Percentiles rank a stretch among this genome's conserved stretches.
These are phyloP conservation scores for Andrena hattorfiana DNA, from an alignment of 2,888 invertebrate species.

Conservation along the genomic window DNA sequence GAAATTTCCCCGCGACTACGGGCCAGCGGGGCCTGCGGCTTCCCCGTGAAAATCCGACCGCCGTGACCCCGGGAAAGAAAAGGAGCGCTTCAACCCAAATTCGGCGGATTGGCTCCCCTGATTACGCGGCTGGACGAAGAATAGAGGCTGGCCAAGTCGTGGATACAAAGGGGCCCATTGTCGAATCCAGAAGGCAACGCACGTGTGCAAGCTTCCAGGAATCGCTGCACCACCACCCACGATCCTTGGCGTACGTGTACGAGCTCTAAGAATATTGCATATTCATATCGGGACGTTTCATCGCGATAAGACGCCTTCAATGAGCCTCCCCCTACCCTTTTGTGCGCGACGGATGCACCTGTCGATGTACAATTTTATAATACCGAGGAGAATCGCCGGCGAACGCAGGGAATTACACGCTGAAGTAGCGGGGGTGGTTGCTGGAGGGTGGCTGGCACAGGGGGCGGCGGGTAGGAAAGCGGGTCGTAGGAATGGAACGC, in stretches of 20 bases:
- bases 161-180: conserved; percentile 68
- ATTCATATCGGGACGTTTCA: conserved; percentile 64
- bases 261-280: conserved; percentile 68
- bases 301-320: conserved; percentile 58
- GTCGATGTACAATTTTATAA: conserved; percentile 26
- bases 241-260: background rate
- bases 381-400: conserved; percentile 1
- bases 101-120: conserved; percentile 64
- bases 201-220: conserved; percentile 4
- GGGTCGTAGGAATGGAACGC: conserved; percentile 20
- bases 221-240: conserved; percentile 2
- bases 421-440: background rate
- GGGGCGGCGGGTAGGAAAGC: conserved; percentile 33
- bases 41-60: conserved; percentile 26
- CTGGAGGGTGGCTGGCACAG: conserved; percentile 9
- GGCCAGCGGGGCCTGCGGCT: background rate
- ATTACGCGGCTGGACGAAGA: conserved; percentile 61
- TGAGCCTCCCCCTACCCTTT: conserved; percentile 6
- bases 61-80: conserved; percentile 22
- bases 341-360: conserved; percentile 43
- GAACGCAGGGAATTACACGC: background rate
- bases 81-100: conserved; percentile 71
- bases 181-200: conserved; percentile 36
- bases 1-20: conserved; percentile 20
- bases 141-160: conserved; percentile 63